Percentiles rank a stretch among this genome's conserved stretches.
These are phyloP conservation scores for Avahi laniger DNA, from an alignment of 2,797 vertebrate species.

Conservation along the genomic window DNA sequence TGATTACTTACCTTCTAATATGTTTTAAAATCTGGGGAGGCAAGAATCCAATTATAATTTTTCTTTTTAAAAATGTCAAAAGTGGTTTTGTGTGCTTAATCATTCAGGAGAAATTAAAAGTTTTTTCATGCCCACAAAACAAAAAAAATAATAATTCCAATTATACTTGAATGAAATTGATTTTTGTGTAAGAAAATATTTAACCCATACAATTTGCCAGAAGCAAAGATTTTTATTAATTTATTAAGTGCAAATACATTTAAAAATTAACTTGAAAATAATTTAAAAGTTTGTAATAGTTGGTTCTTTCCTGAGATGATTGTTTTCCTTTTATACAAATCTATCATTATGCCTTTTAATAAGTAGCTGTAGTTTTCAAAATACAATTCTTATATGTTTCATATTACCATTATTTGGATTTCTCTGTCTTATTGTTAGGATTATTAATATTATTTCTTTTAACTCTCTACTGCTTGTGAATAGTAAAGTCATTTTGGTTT, in stretches of 20 bases:
- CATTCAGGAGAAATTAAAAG: not conserved
- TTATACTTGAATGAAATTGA: not conserved
- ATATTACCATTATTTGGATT: not conserved
- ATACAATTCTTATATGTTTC: not conserved
- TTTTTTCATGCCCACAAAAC: not conserved
- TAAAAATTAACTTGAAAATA: not conserved
- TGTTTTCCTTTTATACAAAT: not conserved
- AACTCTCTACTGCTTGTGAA: not conserved
- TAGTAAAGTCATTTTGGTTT: not conserved
- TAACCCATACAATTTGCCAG: not conserved
- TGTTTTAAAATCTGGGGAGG: not conserved
- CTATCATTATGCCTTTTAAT: not conserved
- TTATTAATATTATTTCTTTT: not conserved
- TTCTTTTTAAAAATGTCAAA: not conserved
- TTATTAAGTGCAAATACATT: not conserved
- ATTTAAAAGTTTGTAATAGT: not conserved
- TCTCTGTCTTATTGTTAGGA: not conserved
- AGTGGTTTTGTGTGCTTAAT: not conserved
- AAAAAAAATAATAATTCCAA: not conserved
- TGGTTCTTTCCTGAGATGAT: not conserved
- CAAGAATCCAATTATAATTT: not conserved
- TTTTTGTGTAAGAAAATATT: not conserved
- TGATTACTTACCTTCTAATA: not conserved
- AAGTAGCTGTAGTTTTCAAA: not conserved
- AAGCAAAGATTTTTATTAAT: not conserved